Base-by-base conservation (phyloP, 2,797 vertebrate genomes). In the Psittacula derbiana region DNA sequence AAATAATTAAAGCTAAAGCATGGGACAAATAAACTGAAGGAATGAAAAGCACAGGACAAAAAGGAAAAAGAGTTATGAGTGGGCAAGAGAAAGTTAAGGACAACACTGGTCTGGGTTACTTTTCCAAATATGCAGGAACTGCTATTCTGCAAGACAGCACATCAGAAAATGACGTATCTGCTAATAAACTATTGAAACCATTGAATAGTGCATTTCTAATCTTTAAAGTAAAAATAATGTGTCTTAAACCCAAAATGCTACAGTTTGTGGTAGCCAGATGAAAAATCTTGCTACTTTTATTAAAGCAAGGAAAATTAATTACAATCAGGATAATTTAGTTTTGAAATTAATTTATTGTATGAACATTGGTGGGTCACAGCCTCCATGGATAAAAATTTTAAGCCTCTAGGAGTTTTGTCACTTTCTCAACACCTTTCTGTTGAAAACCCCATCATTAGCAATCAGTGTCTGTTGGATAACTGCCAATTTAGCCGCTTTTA, bases 361-460 rank as follows among this genome's bases (percentile, higher is more conserved):
- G 5, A 57, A 16, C 36, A 44, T 17, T n/a, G 28, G 23, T 50
- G 36, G n/a, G 31, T 66, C 43, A 44, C 36, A 31, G 28, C 50
- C 47, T 73, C 14, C 50, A n/a, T 2, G 19, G 33, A 23, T 71
- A 82, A 84, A 86, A 52, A 8, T 5, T 25, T 64, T 71, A 88
- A 93, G 14, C 7, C 28, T 4, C 14, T 43, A 36, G 43, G 30
- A 65, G n/a, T 17, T 88, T 75, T 43, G 46, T 84, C 38, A 90
- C 16, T 12, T 38, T 15, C 38, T 80, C 40, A 85, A 40, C 57
- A 60, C 28, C n/a, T 38, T 36, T 28, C 8, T 12, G 20, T 53
- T 46, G 61, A 60, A 85, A 23, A 0, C 0, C 9, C 1, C 12
- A n/a, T 60, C 3, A 24, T 21, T 81, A 65, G 25, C 0, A 1